Evolutionary conservation across 2,888 invertebrate species (phyloP), one percentile per base, ranked within the genome.

Genomic region (Drosophila falleni): DNA sequence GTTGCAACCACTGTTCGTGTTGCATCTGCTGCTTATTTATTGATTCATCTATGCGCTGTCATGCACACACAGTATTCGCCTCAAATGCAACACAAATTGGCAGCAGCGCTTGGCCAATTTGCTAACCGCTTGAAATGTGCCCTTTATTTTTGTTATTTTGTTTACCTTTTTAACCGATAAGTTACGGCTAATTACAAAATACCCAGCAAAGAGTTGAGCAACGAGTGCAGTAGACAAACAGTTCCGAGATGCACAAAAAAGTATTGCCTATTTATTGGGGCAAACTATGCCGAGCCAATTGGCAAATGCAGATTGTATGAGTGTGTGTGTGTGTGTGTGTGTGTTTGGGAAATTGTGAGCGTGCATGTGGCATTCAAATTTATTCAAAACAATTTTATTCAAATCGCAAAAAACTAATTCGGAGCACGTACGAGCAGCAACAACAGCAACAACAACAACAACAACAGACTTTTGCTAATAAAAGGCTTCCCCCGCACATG

Each of bases 331-430:
- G 59, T 54, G 49, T 74, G 53, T 23, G 44, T 33, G 46, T 62
- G 66, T 61, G 59, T 54, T 46, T 74, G 53, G 11, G 41, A 55
- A 55, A 64, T 60, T 70, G 70, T 76, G 67, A 54, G 74, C 67
- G 53, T 79, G 81, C 72, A 80, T 79, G 76, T 78, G 78, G 81
- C 78, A 83, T 80, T 86, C 83, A 80, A 87, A 84, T 87, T 87
- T 87, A 87, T 87, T 83, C 84, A 84, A 87, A 85, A 86, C 87
- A 87, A 87, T 87, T 86, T 86, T 82, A 86, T 87, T 85, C 85
- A 86, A 86, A 87, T 87, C 87, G 84, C 87, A 78, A 83, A 84
- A 86, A 87, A 87, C 87, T 86, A 86, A 87, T 87, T 84, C 87
- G 81, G 51, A 67, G 87, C 87, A 87, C 87, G 87, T 87, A 83